A percentile compares a stretch with the other conserved stretches of the same genome.
These are phyloP conservation scores for Xestia c-nigrum DNA, from an alignment of 2,888 invertebrate genomes.

Conservation along the genomic window DNA sequence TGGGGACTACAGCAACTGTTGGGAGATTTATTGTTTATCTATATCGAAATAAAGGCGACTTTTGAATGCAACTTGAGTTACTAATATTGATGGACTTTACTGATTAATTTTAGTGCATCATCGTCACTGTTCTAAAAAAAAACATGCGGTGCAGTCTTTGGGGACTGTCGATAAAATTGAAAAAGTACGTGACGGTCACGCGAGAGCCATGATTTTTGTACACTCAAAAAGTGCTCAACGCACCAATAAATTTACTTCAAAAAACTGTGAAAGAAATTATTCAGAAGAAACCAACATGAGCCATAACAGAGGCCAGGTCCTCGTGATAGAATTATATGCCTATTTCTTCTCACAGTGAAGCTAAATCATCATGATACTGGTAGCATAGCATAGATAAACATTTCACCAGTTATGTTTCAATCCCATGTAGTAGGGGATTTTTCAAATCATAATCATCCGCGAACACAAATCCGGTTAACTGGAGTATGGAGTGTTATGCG, in stretches of 20 bases:
- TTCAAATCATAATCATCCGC: background rate
- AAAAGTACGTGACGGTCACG: too few species aligned
- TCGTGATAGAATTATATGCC: background rate
- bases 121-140: background rate
- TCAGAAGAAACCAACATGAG: background rate
- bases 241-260: too few species aligned
- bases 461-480: background rate
- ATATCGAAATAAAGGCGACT: conserved; percentile 5
- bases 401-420: background rate
- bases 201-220: too few species aligned
- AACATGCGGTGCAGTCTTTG: too few species aligned
- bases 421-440: background rate
- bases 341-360: background rate
- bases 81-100: background rate
- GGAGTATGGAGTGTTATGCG: background rate
- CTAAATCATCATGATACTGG: background rate
- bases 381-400: background rate
- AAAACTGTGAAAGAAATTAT: background rate
- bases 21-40: conserved; percentile 50
- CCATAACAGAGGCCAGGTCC: background rate
- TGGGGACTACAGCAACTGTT: conserved; percentile 45
- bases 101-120: background rate
- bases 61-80: background rate
- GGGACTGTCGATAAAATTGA: too few species aligned
- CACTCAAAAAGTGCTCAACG: too few species aligned